phyloP scores from a whole-genome alignment of 2,113 vertebrate species.

The Mustela lutreola region DNA sequence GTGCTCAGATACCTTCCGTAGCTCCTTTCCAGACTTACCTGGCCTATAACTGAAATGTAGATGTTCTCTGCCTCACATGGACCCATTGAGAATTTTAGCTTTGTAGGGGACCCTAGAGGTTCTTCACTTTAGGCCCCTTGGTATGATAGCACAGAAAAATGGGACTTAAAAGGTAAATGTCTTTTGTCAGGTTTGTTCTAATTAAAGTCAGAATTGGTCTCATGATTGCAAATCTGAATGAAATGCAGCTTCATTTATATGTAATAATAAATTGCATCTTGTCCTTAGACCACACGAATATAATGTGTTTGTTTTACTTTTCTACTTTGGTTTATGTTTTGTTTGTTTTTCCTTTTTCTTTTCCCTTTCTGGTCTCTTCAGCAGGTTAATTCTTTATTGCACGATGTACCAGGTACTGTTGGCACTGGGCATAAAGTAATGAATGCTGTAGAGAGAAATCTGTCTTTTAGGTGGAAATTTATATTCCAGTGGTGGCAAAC shows the following conservation, averaged over 20 bases:
- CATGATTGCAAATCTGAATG: constrained; percentile 6
- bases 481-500: background rate
- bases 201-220: constrained; percentile 32
- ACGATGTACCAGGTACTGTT: background rate
- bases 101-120: constrained; percentile 13
- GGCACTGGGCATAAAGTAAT: background rate
- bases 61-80: background rate
- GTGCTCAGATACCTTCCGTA: background rate
- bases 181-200: constrained; percentile 16
- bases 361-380: background rate
- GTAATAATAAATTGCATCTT: background rate
- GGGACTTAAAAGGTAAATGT: constrained; percentile 35
- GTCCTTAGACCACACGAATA: background rate
- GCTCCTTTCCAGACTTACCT: background rate
- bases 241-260: background rate
- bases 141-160: background rate
- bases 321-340: background rate
- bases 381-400: constrained; percentile 24
- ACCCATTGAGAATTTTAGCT: constrained; percentile 22
- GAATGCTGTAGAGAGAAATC: background rate
- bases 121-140: background rate
- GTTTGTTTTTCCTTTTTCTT: background rate
- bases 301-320: background rate
- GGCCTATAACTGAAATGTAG: background rate
- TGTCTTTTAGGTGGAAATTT: background rate